Percentiles rank a stretch among this genome's conserved stretches.
phyloP scores from a whole-genome alignment of 2,113 vertebrate genomes.

The Ia io region DNA sequence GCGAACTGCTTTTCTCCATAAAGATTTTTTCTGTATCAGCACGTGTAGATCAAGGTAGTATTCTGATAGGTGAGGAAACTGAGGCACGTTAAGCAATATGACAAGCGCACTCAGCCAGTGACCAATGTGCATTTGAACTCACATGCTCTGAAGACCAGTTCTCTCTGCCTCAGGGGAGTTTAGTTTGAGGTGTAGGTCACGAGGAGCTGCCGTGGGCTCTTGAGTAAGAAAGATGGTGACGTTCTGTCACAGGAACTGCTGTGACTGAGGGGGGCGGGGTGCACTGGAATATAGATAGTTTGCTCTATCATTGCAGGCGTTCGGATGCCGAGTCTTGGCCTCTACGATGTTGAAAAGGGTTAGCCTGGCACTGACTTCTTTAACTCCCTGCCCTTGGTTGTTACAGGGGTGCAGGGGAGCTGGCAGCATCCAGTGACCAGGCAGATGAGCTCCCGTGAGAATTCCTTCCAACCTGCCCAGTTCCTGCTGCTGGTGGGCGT shows the following conservation, averaged over 20 bases:
- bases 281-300: neutral
- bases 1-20: neutral
- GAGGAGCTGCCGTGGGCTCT: neutral
- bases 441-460: slow-evolving; percentile 62
- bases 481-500: slow-evolving; percentile 67
- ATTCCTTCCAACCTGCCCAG: slow-evolving; percentile 22
- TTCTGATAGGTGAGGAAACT: neutral
- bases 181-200: neutral
- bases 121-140: neutral
- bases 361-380: neutral
- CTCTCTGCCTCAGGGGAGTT: neutral
- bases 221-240: neutral
- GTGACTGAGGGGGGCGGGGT: too few species aligned
- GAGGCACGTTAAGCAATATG: neutral
- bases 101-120: neutral
- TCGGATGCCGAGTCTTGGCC: neutral
- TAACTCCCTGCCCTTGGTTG: neutral
- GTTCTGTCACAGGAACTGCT: neutral
- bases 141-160: neutral
- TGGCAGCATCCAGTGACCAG: neutral
- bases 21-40: neutral
- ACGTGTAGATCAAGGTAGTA: neutral
- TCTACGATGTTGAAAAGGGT: neutral
- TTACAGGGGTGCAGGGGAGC: neutral
- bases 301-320: neutral